These are phyloP conservation scores for Malurus splendens DNA, from an alignment of 2,797 vertebrate species.

Conservation along the genomic window DNA sequence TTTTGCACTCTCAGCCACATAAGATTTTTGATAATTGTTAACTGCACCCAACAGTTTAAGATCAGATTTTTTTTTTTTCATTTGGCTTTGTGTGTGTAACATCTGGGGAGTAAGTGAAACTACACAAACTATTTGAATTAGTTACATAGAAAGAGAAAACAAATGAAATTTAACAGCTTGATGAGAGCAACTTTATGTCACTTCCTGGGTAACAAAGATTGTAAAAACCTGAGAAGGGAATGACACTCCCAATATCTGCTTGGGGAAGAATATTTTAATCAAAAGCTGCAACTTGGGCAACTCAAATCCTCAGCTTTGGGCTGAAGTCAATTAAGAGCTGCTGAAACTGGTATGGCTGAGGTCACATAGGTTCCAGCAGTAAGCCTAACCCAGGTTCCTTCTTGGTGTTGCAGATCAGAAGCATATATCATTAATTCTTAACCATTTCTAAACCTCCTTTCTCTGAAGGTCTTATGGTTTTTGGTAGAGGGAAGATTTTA, in stretches of 20 bases:
- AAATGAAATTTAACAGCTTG: neutral
- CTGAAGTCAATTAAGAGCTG: neutral
- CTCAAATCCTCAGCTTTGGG: neutral
- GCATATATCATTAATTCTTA: neutral
- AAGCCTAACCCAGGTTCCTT: neutral
- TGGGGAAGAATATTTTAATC: neutral
- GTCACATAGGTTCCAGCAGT: neutral
- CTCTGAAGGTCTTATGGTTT: neutral
- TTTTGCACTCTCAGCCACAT: neutral
- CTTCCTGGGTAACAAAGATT: neutral
- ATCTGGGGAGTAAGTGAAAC: neutral
- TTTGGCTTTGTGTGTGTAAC: neutral
- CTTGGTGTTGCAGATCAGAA: neutral
- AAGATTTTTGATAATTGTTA: neutral
- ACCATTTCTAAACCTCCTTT: neutral
- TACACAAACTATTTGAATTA: neutral
- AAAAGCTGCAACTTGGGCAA: neutral
- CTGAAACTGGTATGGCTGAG: neutral
- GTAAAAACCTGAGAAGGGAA: neutral
- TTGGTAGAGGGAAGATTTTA: neutral
- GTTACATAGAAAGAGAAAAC: neutral
- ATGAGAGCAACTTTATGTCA: neutral
- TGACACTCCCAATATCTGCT: rapidly evolving
- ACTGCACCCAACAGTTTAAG: neutral
- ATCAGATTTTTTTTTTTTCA: neutral